Conservation (phyloP, 2,797 vertebrate species). For the Enteromius paludinosus region DNA sequence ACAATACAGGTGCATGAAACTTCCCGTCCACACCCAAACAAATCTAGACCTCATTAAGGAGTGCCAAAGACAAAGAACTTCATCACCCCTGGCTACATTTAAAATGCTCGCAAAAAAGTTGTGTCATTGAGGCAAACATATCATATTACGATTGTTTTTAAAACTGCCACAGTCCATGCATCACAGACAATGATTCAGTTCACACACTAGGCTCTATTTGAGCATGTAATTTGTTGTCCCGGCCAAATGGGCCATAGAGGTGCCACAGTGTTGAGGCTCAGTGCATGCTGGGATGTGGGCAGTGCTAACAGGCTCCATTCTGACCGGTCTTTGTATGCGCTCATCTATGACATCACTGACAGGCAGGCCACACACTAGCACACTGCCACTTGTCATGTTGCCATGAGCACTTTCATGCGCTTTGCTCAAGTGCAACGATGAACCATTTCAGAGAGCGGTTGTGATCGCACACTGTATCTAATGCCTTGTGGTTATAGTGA, state of each 20-base stretch:
- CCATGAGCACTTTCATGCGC: not conserved
- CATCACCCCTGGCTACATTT: slow-evolving; percentile 20
- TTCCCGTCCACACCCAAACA: slow-evolving; percentile 44
- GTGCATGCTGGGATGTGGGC: slow-evolving; percentile 38
- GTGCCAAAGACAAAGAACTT: slow-evolving; percentile 2
- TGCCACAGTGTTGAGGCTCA: slow-evolving; percentile 12
- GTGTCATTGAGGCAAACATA: not conserved
- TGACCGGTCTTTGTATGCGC: slow-evolving; percentile 13
- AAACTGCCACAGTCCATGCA: not conserved
- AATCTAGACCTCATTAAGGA: slow-evolving; percentile 18
- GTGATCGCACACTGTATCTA: not conserved
- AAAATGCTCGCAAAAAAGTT: not conserved
- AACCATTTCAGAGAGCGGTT: not conserved
- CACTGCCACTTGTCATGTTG: not conserved
- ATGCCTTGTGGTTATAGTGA: not conserved
- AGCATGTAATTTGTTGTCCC: slow-evolving; percentile 32
- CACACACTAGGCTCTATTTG: slow-evolving; percentile 18
- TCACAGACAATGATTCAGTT: slow-evolving; percentile 15
- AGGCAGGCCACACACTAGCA: slow-evolving; percentile 16
- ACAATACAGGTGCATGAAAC: slow-evolving; percentile 7
- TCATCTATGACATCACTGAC: slow-evolving; percentile 28
- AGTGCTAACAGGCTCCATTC: slow-evolving; percentile 10
- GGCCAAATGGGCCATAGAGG: slow-evolving; percentile 39
- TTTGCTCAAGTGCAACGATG: not conserved
- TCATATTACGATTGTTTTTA: not conserved